A percentile compares a stretch with the other conserved stretches of the same genome.
phyloP scores from a whole-genome alignment of 2,888 invertebrate species.

The Mythimna ferrago region DNA sequence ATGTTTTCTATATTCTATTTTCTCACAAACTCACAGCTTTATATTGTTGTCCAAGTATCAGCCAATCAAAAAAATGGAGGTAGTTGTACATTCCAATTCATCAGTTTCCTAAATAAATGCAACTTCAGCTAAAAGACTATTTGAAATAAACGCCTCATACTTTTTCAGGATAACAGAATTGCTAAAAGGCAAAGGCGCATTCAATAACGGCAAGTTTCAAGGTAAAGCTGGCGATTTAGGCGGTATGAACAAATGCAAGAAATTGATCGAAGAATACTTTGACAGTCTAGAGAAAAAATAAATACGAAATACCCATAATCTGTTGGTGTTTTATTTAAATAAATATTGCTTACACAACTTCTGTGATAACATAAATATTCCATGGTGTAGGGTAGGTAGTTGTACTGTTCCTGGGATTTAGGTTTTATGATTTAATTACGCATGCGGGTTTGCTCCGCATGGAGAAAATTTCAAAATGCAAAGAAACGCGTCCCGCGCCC shows the following conservation, averaged over 20 bases:
- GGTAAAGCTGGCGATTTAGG: constrained; percentile 94
- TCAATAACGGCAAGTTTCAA: constrained; percentile 93
- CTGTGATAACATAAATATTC: constrained; percentile 23
- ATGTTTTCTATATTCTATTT: too few species aligned
- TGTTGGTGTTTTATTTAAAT: constrained; percentile 42
- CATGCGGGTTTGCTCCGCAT: too few species aligned
- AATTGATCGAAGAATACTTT: constrained; percentile 91
- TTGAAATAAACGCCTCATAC: neutral
- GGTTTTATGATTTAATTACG: too few species aligned
- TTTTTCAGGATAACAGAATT: constrained; percentile 92
- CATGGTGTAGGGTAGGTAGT: too few species aligned
- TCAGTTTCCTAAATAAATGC: too few species aligned
- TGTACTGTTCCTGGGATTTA: too few species aligned
- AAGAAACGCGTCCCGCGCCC: too few species aligned
- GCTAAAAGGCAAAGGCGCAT: constrained; percentile 94
- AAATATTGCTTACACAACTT: constrained; percentile 37
- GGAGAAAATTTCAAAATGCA: too few species aligned
- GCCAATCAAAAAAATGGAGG: too few species aligned
- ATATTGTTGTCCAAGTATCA: too few species aligned
- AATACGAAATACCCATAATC: constrained; percentile 12
- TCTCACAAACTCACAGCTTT: too few species aligned
- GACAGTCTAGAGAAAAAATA: constrained; percentile 61
- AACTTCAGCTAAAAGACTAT: neutral
- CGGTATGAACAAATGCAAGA: constrained; percentile 92
- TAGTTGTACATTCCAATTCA: too few species aligned